Conservation (phyloP, 2,888 invertebrate species). For the Drosophila ezoana region DNA sequence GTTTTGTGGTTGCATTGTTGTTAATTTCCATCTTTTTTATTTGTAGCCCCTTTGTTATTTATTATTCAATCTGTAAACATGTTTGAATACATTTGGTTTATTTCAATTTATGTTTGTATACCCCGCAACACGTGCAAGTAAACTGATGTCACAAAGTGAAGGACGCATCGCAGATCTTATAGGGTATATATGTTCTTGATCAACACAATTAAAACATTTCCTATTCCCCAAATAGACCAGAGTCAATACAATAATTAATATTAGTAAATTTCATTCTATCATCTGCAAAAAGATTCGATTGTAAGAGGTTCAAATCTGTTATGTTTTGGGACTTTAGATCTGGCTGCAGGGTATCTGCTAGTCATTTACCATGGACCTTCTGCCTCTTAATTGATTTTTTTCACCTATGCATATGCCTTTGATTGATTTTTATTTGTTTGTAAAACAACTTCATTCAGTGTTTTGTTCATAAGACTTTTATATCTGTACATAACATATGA, state of each 20-base stretch:
- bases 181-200: too few species aligned
- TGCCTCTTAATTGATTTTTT: neutral
- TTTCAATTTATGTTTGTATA: conserved; percentile 9
- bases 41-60: conserved; percentile 23
- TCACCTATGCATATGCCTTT: neutral
- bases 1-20: conserved; percentile 23
- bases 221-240: too few species aligned
- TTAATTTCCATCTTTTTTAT: conserved; percentile 21
- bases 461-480: conserved; percentile 20
- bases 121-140: neutral
- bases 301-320: too few species aligned
- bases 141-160: too few species aligned
- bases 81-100: conserved; percentile 18
- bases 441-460: conserved; percentile 38
- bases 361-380: neutral
- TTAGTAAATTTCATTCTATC: too few species aligned
- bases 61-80: conserved; percentile 26
- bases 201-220: too few species aligned
- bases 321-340: too few species aligned
- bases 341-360: conserved; percentile 7
- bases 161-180: too few species aligned
- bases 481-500: conserved; percentile 5
- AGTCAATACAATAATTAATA: too few species aligned
- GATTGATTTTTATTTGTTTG: conserved; percentile 34
- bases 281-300: too few species aligned